Percentiles rank a stretch among this genome's conserved stretches.
Conservation (phyloP, 2,888 invertebrate species). For the Oxyteleia sp. region DNA sequence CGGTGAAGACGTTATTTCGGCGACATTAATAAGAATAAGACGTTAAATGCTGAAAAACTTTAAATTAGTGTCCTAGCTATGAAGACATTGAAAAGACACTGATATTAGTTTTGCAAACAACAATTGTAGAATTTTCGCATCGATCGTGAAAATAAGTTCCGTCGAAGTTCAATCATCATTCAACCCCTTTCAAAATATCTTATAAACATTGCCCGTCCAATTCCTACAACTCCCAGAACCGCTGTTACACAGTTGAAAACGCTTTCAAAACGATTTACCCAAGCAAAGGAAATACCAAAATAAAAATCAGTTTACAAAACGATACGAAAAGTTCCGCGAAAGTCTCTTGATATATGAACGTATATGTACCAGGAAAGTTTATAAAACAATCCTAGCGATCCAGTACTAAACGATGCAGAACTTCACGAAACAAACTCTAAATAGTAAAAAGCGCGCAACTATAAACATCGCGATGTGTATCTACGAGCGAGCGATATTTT, state of each 20-base stretch:
- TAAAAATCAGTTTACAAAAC: slow-evolving; percentile 50
- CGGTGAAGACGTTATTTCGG: no score
- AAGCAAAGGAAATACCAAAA: slow-evolving; percentile 13
- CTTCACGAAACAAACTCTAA: slow-evolving; percentile 44
- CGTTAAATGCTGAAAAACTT: no score
- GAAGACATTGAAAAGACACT: no score
- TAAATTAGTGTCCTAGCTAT: no score
- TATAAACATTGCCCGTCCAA: slow-evolving; percentile 15
- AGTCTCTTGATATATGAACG: slow-evolving; percentile 42
- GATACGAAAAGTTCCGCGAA: slow-evolving; percentile 32
- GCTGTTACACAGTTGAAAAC: slow-evolving; percentile 14
- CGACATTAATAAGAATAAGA: no score
- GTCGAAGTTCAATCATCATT: background rate
- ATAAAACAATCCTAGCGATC: slow-evolving; percentile 42
- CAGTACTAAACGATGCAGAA: slow-evolving; percentile 51
- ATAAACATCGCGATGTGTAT: no score
- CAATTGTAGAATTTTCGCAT: background rate
- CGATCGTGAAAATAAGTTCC: background rate
- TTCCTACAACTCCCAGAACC: slow-evolving; percentile 14
- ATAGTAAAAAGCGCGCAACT: slow-evolving; percentile 39
- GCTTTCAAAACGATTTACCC: slow-evolving; percentile 27
- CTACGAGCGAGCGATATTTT: slow-evolving; percentile 5
- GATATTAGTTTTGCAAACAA: slow-evolving; percentile 18
- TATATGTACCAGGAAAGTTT: slow-evolving; percentile 50
- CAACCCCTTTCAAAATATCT: background rate